A percentile compares a stretch with the other conserved stretches of the same genome.
phyloP scores from a whole-genome alignment of 1,140 invertebrate species.

The Bradysia coprophila region DNA sequence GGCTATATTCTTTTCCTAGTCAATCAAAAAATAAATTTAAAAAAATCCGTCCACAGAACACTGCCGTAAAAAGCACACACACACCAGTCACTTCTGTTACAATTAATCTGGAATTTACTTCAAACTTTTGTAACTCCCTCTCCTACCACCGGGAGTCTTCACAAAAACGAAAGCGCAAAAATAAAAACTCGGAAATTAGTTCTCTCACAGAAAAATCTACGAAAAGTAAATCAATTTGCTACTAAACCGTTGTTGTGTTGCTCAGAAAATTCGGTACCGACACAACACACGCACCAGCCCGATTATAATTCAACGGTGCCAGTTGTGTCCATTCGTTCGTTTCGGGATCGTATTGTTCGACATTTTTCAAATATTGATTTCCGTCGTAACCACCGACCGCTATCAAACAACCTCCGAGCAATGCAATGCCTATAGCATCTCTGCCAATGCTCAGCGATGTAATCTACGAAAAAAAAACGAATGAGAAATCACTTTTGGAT shows the following conservation, averaged over 20 bases:
- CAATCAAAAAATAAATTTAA: background rate
- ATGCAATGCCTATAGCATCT: constrained; percentile 81
- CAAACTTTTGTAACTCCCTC: no score
- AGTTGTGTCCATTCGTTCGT: constrained; percentile 70
- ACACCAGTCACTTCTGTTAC: no score
- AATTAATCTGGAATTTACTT: no score
- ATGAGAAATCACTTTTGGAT: no score
- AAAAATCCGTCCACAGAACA: background rate
- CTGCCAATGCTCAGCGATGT: constrained; percentile 68
- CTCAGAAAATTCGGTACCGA: constrained; percentile 30
- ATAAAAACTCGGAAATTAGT: no score
- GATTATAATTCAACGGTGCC: constrained; percentile 52
- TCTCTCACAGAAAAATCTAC: no score
- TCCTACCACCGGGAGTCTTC: no score
- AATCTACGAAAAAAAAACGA: constrained; percentile 10
- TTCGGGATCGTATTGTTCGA: constrained; percentile 85
- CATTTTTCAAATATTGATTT: constrained; percentile 73
- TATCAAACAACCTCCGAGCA: constrained; percentile 73
- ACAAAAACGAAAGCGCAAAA: no score
- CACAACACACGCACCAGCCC: constrained; percentile 77
- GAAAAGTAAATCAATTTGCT: background rate
- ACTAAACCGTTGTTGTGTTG: constrained; percentile 7
- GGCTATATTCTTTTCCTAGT: background rate
- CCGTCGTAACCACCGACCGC: constrained; percentile 93
- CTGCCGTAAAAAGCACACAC: background rate